phyloP scores from a whole-genome alignment of 2,113 vertebrate genomes.

The Perca schrenkii region DNA sequence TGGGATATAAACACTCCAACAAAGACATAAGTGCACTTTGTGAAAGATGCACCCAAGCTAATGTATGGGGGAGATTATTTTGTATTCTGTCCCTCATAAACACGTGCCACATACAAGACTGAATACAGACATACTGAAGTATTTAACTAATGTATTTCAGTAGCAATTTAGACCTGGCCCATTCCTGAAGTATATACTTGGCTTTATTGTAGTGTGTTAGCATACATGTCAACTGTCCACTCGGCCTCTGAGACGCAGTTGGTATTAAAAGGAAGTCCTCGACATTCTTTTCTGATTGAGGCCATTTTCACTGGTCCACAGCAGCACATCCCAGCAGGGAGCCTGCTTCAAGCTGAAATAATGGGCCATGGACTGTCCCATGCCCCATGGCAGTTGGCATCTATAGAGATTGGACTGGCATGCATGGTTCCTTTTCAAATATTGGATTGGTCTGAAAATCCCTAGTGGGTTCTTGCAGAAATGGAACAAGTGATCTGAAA shows the following conservation, averaged over 20 bases:
- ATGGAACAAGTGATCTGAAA: slow-evolving; percentile 55
- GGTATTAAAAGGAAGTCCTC: slow-evolving; percentile 20
- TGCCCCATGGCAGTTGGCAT: slow-evolving; percentile 45
- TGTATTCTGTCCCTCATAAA: background rate
- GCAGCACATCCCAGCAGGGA: slow-evolving; percentile 25
- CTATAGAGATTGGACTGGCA: slow-evolving; percentile 10
- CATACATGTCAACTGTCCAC: slow-evolving; percentile 30
- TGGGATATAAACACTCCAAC: slow-evolving; percentile 55
- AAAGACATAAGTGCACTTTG: slow-evolving; percentile 34
- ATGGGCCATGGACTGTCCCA: slow-evolving; percentile 44
- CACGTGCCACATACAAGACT: background rate
- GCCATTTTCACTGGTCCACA: slow-evolving; percentile 34
- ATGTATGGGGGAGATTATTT: background rate
- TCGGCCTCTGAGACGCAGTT: slow-evolving; percentile 3
- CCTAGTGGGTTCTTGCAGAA: slow-evolving; percentile 22
- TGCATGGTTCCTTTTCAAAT: slow-evolving; percentile 44
- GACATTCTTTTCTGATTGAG: slow-evolving; percentile 19
- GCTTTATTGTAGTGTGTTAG: background rate
- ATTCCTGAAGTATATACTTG: too few species aligned
- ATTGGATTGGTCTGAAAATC: slow-evolving; percentile 39
- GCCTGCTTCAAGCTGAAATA: slow-evolving; percentile 48
- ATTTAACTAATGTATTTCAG: background rate
- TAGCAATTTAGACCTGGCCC: too few species aligned
- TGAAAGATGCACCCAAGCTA: slow-evolving; percentile 3
- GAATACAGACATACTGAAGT: background rate